phyloP scores from a whole-genome alignment of 2,797 vertebrate genomes.

The Pyrrhura leucotis region DNA sequence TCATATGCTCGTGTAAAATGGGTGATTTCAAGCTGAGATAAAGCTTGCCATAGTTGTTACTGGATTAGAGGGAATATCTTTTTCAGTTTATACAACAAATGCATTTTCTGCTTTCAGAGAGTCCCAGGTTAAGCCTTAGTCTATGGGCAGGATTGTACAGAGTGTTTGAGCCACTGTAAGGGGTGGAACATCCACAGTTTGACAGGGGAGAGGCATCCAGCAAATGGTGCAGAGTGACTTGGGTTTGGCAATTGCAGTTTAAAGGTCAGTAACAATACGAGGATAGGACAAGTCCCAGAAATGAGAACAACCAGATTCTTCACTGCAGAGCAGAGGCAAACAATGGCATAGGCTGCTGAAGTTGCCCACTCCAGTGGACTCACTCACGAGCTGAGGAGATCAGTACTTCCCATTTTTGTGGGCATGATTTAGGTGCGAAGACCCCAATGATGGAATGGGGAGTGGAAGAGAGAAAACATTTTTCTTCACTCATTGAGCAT shows the following conservation, averaged over 20 bases:
- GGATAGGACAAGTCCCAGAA: not conserved
- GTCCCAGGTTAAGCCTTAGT: not conserved
- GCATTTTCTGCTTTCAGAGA: slow-evolving; percentile 8
- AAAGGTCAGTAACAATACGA: not conserved
- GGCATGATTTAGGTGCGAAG: not conserved
- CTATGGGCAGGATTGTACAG: not conserved
- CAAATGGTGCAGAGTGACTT: not conserved
- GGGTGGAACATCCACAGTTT: not conserved
- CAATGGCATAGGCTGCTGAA: not conserved
- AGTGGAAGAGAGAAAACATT: not conserved
- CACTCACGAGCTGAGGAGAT: not conserved
- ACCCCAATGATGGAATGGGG: not conserved
- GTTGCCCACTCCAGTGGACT: not conserved
- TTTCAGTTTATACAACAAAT: slow-evolving; percentile 39
- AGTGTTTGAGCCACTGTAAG: fast-evolving
- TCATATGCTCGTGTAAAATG: not conserved
- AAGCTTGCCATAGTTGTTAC: slow-evolving; percentile 25
- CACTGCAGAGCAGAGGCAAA: not conserved
- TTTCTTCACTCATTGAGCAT: not conserved
- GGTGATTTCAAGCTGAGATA: slow-evolving; percentile 16
- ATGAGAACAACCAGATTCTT: not conserved
- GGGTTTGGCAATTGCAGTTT: not conserved
- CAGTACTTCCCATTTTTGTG: not conserved
- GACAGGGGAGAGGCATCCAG: not conserved
- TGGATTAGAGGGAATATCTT: slow-evolving; percentile 52